These are phyloP conservation scores for Phaethornis superciliosus DNA, from an alignment of 2,113 vertebrate genomes.

Conservation along the genomic window DNA sequence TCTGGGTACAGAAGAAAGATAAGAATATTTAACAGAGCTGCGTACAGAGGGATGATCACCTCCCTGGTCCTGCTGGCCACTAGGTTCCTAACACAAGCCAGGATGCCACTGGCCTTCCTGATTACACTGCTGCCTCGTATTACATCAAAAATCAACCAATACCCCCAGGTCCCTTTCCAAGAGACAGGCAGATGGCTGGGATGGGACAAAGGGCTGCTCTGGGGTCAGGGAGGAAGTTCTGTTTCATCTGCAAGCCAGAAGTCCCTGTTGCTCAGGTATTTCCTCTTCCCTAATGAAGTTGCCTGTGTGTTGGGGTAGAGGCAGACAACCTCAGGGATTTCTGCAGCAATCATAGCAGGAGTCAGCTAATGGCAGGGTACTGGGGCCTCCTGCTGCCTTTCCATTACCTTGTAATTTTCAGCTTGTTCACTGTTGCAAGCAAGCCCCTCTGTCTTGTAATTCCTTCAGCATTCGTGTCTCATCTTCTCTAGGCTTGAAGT, in stretches of 20 bases:
- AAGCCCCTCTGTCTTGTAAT: constrained; percentile 80
- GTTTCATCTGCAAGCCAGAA: not conserved
- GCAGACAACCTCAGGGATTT: constrained; percentile 47
- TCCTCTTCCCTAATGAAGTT: constrained; percentile 48
- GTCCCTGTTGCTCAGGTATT: constrained; percentile 1
- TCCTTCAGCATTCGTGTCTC: constrained; percentile 72
- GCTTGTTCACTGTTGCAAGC: constrained; percentile 81
- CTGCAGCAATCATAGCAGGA: constrained; percentile 72
- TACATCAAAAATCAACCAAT: too few relatives aligned
- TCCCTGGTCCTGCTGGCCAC: too few relatives aligned
- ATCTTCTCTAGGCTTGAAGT: constrained; percentile 74
- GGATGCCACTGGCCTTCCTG: too few relatives aligned
- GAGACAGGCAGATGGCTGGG: not conserved
- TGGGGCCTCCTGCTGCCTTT: constrained; percentile 75
- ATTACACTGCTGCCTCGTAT: too few relatives aligned
- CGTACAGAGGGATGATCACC: too few relatives aligned
- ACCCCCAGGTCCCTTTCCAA: too few relatives aligned
- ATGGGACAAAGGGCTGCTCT: not conserved
- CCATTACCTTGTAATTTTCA: constrained; percentile 86
- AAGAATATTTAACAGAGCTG: not conserved
- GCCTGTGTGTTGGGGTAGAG: constrained; percentile 41
- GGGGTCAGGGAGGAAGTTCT: not conserved
- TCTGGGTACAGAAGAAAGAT: not conserved
- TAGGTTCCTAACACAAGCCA: too few relatives aligned
- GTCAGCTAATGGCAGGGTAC: constrained; percentile 79